Percentiles rank a stretch among this genome's conserved stretches.
These are phyloP conservation scores for Ectemnius lituratus DNA, from an alignment of 2,888 invertebrate species.

Conservation along the genomic window DNA sequence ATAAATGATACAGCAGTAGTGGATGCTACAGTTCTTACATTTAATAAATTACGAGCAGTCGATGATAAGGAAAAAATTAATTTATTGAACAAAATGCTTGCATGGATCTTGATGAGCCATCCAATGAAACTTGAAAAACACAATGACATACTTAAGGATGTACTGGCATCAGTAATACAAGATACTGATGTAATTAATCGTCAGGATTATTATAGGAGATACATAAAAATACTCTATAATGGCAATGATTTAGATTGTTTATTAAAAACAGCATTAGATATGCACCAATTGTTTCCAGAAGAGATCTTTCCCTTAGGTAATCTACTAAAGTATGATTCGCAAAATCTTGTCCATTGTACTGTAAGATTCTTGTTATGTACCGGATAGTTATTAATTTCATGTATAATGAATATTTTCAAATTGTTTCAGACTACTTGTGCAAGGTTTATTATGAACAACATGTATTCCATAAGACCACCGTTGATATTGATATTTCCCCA, in stretches of 20 bases:
- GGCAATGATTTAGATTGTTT: conserved; percentile 76
- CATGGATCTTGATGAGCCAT: conserved; percentile 63
- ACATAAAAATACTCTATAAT: conserved; percentile 79
- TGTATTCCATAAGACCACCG: conserved; percentile 48
- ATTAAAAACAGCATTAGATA: conserved; percentile 77
- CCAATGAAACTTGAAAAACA: conserved; percentile 39
- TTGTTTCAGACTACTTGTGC: conserved; percentile 81
- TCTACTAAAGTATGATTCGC: not conserved
- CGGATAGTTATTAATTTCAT: not conserved
- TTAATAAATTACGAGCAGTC: conserved; percentile 52
- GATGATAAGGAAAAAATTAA: conserved; percentile 50
- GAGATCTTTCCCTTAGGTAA: conserved; percentile 79
- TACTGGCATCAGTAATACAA: conserved; percentile 71
- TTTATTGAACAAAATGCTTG: conserved; percentile 57
- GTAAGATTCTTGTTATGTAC: not conserved
- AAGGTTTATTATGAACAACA: conserved; percentile 80
- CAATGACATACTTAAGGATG: conserved; percentile 57
- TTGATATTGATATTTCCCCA: conserved; percentile 74
- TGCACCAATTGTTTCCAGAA: conserved; percentile 78
- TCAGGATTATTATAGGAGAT: conserved; percentile 77
- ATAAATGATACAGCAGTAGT: conserved; percentile 56
- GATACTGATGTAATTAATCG: conserved; percentile 53
- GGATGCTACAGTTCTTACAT: conserved; percentile 47
- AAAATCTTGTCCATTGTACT: not conserved
- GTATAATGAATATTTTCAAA: conserved; percentile 18